A percentile compares a stretch with the other conserved stretches of the same genome.
Conservation (phyloP, 1,140 invertebrate species). For the Lanistes nyassanus region DNA sequence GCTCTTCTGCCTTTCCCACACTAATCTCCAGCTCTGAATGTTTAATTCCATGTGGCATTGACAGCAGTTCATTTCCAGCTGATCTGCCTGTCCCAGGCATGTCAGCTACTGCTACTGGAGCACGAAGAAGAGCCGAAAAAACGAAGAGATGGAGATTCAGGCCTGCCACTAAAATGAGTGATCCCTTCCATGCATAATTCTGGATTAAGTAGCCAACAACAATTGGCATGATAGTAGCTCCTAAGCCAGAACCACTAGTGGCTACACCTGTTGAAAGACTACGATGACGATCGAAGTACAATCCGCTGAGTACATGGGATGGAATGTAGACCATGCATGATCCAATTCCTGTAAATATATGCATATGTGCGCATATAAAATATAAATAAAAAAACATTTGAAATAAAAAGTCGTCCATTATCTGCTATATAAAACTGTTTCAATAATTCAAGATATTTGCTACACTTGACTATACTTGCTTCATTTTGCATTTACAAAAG, state of each 20-base stretch:
- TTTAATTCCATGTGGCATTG: too few relatives aligned
- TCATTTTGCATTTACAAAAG: too few relatives aligned
- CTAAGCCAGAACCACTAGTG: slow-evolving; percentile 91
- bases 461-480: too few relatives aligned
- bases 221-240: slow-evolving; percentile 78
- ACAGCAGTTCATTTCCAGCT: too few relatives aligned
- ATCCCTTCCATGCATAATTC: slow-evolving; percentile 77
- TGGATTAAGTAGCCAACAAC: slow-evolving; percentile 76
- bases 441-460: neutral
- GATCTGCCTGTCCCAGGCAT: too few relatives aligned
- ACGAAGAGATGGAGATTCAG: slow-evolving; percentile 76
- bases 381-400: neutral
- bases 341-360: slow-evolving; percentile 47
- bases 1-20: too few relatives aligned
- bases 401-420: neutral
- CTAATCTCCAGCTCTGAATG: too few relatives aligned
- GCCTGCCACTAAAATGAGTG: slow-evolving; percentile 87
- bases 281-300: slow-evolving; percentile 91
- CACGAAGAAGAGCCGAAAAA: slow-evolving; percentile 43
- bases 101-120: slow-evolving; percentile 32
- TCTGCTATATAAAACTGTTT: neutral
- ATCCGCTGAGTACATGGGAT: slow-evolving; percentile 70
- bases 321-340: slow-evolving; percentile 54
- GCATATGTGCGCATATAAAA: neutral
- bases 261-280: slow-evolving; percentile 90